These are phyloP conservation scores for Rhysida immarginata DNA, from an alignment of 1,140 invertebrate genomes.

Conservation along the genomic window DNA sequence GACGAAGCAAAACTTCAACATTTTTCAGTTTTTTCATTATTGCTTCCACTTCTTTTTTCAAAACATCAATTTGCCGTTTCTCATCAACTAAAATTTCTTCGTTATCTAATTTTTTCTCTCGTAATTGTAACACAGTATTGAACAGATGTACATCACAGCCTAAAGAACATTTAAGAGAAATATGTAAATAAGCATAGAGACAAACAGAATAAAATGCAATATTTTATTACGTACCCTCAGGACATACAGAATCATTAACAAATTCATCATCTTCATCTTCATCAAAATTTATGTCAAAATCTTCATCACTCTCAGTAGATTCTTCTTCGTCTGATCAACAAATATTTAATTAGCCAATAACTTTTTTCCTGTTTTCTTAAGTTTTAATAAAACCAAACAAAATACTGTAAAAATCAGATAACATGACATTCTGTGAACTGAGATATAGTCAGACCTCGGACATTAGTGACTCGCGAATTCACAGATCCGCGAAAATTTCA, in stretches of 20 bases:
- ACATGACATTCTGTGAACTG: too few species aligned
- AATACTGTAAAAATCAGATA: too few species aligned
- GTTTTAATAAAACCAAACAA: too few species aligned
- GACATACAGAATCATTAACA: neutral
- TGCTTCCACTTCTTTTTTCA: slow-evolving; percentile 2
- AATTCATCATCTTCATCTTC: slow-evolving; percentile 7
- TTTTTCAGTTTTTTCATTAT: neutral
- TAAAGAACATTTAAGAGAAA: neutral
- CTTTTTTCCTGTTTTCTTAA: too few species aligned
- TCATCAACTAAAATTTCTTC: neutral
- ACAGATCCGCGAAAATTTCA: too few species aligned
- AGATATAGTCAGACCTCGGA: too few species aligned
- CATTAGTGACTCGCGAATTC: too few species aligned
- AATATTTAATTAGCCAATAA: too few species aligned
- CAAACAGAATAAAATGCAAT: neutral
- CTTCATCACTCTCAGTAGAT: slow-evolving; percentile 1
- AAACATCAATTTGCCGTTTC: neutral
- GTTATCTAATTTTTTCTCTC: slow-evolving; percentile 2
- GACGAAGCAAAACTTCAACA: neutral
- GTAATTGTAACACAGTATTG: neutral
- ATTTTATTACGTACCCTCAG: neutral
- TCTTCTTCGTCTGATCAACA: too few species aligned
- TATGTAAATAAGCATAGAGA: neutral
- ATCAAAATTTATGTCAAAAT: neutral
- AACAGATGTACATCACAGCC: neutral